Conservation (phyloP, 30 jellyfish, hydroid and myxozoan genomes). For the Pelagia noctiluca region DNA sequence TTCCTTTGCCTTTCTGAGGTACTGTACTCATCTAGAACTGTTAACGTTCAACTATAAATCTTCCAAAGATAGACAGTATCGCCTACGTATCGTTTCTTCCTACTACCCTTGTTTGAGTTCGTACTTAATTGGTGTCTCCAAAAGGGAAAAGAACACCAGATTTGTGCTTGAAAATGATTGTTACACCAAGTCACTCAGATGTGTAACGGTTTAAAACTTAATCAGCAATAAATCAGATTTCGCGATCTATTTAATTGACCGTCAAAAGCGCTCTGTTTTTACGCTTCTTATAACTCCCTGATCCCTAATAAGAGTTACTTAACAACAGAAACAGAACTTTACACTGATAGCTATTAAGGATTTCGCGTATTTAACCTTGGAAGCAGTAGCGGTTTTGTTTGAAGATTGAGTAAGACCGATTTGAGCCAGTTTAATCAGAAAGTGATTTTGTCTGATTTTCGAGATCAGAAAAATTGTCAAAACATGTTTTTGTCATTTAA, state of each 20-base stretch:
- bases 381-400: background rate
- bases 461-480: background rate
- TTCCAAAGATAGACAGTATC: no score
- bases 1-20: no score
- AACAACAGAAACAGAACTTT: background rate
- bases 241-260: background rate
- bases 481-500: slow-evolving; percentile 3
- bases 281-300: background rate
- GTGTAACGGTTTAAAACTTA: background rate
- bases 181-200: background rate
- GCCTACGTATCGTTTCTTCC: no score
- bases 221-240: background rate
- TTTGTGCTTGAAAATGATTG: no score
- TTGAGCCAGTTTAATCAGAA: no score
- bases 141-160: no score
- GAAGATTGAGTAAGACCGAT: background rate
- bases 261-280: background rate
- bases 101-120: no score
- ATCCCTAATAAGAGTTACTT: background rate
- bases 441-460: background rate
- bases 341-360: slow-evolving; percentile 10
- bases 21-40: no score
- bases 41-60: no score
- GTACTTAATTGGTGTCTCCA: no score
- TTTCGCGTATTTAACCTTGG: background rate